Conservation (phyloP, 2,888 invertebrate species). For the Drosophila vallismaia region DNA sequence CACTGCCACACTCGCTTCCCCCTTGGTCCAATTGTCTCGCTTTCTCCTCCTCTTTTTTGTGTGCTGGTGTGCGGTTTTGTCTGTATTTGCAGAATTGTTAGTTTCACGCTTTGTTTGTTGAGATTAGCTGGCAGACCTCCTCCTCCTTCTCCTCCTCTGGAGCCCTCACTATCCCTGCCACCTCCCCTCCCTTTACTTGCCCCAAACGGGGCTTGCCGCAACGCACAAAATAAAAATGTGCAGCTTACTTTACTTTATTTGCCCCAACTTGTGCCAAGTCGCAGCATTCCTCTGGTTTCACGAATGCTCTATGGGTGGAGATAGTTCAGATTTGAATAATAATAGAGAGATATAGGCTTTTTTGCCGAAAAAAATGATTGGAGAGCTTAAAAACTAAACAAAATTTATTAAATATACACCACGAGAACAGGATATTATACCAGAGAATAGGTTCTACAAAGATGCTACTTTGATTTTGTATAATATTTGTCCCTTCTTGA, state of each 20-base stretch:
- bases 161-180: background rate
- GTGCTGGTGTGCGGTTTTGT: slow-evolving; percentile 62
- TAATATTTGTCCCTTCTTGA: too few species aligned
- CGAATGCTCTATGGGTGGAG: slow-evolving; percentile 30
- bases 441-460: too few species aligned
- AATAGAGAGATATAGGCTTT: too few species aligned
- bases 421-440: too few species aligned
- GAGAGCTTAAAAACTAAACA: too few species aligned
- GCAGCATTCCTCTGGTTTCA: slow-evolving; percentile 53
- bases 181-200: slow-evolving; percentile 17
- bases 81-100: slow-evolving; percentile 67
- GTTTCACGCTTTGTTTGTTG: slow-evolving; percentile 65
- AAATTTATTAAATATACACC: too few species aligned
- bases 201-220: slow-evolving; percentile 40
- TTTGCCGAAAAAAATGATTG: too few species aligned
- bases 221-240: slow-evolving; percentile 69
- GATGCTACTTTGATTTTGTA: too few species aligned
- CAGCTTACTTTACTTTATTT: slow-evolving; percentile 66
- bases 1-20: slow-evolving; percentile 2
- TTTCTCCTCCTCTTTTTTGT: slow-evolving; percentile 2
- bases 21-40: background rate
- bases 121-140: slow-evolving; percentile 51
- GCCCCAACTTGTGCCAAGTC: slow-evolving; percentile 64
- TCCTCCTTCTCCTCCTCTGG: background rate
- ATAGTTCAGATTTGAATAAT: too few species aligned